Evolutionary conservation across 2,888 invertebrate genomes (phyloP).

Genomic region (Leucophora obtusa): DNA sequence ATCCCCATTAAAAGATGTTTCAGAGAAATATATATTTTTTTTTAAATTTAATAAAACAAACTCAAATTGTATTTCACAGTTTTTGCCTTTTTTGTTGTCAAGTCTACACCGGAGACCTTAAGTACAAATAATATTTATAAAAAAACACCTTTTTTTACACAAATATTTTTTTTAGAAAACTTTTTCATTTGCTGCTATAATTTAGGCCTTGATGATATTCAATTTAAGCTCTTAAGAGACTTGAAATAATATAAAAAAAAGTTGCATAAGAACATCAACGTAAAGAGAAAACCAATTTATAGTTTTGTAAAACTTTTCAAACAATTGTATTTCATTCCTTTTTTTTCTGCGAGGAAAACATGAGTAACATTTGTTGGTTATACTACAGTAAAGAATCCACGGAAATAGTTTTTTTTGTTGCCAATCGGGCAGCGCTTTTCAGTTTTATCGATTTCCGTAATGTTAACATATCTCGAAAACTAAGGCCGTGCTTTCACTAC

Average conservation of each 20-base stretch:
- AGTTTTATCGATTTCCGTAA: too few species aligned
- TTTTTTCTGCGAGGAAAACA: not conserved
- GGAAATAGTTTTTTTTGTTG: too few species aligned
- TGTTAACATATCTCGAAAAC: too few species aligned
- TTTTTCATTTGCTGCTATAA: constrained; percentile 60
- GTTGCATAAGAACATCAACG: not conserved
- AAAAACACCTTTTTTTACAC: not conserved
- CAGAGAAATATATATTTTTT: not conserved
- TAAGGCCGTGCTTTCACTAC: too few species aligned
- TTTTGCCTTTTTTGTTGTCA: too few species aligned
- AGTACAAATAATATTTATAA: not conserved
- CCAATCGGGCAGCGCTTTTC: too few species aligned
- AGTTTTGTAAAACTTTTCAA: not conserved
- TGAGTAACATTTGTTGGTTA: not conserved
- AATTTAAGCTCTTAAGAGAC: constrained; percentile 73
- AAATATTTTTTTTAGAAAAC: not conserved
- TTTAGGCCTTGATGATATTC: constrained; percentile 75
- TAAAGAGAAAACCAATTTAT: not conserved
- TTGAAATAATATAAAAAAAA: constrained; percentile 54
- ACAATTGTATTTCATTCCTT: not conserved
- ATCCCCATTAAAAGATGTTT: not conserved
- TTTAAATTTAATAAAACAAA: constrained; percentile 5
- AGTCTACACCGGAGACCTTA: constrained; percentile 5
- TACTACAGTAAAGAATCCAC: too few species aligned
- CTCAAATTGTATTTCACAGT: not conserved